Base-by-base conservation (phyloP, 2,113 vertebrate genomes). In the Siniperca chuatsi region DNA sequence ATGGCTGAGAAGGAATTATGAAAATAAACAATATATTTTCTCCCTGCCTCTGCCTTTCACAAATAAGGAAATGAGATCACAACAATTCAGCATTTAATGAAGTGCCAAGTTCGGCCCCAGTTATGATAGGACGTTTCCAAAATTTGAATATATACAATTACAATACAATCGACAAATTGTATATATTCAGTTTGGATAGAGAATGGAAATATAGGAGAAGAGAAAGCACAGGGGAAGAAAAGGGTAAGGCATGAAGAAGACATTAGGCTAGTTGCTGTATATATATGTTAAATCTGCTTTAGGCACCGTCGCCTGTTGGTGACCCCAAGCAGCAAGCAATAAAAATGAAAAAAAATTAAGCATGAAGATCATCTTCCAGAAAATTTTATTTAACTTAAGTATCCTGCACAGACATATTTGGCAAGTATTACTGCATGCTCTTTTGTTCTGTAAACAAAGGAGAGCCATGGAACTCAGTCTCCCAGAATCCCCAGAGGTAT, bases 11-110 rank as follows among this genome's bases (percentile, higher is more conserved):
- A 66, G 25, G 25, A 25, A 25, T 25, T 25, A 25, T 25, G 57
- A 70, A 68, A 81, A 37, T 5, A 37, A 37, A 35, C 11, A 75
- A 66, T 6, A 37, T 42, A 42, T 72, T n/a, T 37, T 44, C 44
- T 73, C 57, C 15, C 29, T 23, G 40, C 23, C 6, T 78, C 61
- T 42, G 55, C 44, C 48, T 85, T 72, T 83, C 29, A 81, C 57
- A 75, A 48, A 52, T 18, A 66, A 52, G 16, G 73, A 88, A 64
- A 86, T 83, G 44, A 86, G 80, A 90, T 85, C 67, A 62, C 29
- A 58, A 44, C 25, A 52, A 33, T 81, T 55, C 29, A 15, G 61
- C 33, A 67, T 72, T 35, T 78, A 84, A 87, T 79, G 16, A 54
- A 50, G 25, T 80, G 61, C 42, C n/a, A 62, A 67, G 44, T 15